phyloP scores from a whole-genome alignment of 2,113 vertebrate genomes.

The Entosphenus tridentatus region DNA sequence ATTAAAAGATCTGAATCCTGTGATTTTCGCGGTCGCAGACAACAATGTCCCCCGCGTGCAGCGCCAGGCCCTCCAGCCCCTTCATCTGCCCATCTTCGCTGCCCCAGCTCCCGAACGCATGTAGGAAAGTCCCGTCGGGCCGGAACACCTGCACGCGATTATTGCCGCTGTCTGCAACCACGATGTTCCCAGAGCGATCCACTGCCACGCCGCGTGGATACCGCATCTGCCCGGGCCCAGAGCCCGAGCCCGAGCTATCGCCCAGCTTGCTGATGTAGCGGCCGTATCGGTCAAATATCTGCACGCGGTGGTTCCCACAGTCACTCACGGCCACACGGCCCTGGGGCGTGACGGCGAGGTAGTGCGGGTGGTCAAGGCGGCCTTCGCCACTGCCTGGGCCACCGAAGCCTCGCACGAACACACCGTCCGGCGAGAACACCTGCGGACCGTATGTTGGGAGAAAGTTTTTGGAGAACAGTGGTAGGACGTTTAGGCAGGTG shows the following conservation, averaged over 20 bases:
- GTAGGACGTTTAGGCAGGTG: too few species aligned
- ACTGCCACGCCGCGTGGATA: slow-evolving; percentile 6
- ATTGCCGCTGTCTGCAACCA: slow-evolving; percentile 8
- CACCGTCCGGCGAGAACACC: neutral
- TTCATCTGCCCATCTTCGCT: slow-evolving; percentile 3
- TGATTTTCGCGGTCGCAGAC: slow-evolving; percentile 8
- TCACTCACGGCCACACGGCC: neutral
- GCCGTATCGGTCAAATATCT: slow-evolving; percentile 2
- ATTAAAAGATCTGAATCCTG: slow-evolving; percentile 7
- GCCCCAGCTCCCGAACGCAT: slow-evolving; percentile 9
- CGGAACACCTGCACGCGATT: slow-evolving; percentile 6
- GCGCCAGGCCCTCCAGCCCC: slow-evolving; percentile 7
- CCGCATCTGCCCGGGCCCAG: neutral
- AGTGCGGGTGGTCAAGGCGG: slow-evolving; percentile 7
- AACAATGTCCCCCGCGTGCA: slow-evolving; percentile 2
- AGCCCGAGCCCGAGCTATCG: neutral
- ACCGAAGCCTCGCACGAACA: neutral
- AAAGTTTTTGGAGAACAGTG: too few species aligned
- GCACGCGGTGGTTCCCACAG: slow-evolving; percentile 2
- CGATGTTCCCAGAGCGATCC: slow-evolving; percentile 6
- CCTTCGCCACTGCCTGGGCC: neutral
- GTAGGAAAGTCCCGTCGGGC: slow-evolving; percentile 5
- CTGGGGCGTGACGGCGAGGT: neutral
- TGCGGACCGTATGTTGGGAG: too few species aligned
- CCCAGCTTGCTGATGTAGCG: neutral